phyloP scores from a whole-genome alignment of 2,113 vertebrate genomes.

The Anthoscopus minutus region DNA sequence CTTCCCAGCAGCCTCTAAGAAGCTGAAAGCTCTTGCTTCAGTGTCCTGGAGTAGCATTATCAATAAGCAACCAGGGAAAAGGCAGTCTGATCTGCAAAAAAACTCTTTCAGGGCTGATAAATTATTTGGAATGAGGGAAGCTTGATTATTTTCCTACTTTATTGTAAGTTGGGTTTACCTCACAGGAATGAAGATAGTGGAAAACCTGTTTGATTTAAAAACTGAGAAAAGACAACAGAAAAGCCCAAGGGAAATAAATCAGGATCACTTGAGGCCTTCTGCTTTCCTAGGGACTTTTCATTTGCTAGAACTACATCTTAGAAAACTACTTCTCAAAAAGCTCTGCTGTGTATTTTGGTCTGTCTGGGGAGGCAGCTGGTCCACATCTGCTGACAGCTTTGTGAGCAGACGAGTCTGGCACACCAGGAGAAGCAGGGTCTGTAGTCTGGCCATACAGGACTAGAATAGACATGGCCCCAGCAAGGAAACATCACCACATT shows the following conservation, averaged over 20 bases:
- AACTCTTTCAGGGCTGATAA: not conserved
- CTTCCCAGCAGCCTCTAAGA: not conserved
- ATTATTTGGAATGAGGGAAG: not conserved
- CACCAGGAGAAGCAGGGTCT: not conserved
- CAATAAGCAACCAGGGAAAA: not conserved
- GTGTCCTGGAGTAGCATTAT: not conserved
- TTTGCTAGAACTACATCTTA: not conserved
- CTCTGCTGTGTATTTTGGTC: not conserved
- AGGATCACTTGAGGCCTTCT: not conserved
- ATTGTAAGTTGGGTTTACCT: not conserved
- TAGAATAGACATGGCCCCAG: not conserved
- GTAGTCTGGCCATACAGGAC: not conserved
- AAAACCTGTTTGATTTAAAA: slow-evolving; percentile 23
- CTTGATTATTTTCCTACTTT: not conserved
- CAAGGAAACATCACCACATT: not conserved
- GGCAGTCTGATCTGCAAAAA: not conserved
- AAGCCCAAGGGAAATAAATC: not conserved
- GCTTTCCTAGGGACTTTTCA: not conserved
- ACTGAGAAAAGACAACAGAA: slow-evolving; percentile 12
- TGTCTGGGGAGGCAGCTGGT: not conserved
- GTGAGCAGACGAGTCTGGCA: not conserved
- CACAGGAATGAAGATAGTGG: not conserved
- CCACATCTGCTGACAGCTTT: not conserved
- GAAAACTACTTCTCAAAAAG: not conserved
- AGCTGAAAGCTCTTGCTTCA: not conserved